These are phyloP conservation scores for Zoanthus gigantus DNA, from an alignment of 92 coral and sea anemone genomes.

Conservation along the genomic window DNA sequence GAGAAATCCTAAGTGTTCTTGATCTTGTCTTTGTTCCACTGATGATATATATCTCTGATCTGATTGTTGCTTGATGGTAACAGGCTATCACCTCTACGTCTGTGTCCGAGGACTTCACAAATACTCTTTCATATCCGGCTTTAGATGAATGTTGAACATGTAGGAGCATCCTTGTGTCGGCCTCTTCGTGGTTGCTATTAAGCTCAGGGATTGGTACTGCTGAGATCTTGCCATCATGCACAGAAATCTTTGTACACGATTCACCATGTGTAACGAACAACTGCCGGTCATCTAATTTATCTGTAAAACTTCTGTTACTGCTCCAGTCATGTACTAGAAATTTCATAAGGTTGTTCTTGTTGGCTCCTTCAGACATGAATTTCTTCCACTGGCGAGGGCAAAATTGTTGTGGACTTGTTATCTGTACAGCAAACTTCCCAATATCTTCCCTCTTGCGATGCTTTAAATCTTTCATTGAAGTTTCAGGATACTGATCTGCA, in stretches of 20 bases:
- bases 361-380: constrained; percentile 63
- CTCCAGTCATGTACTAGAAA: constrained; percentile 5
- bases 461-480: constrained; percentile 68
- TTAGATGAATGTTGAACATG: constrained; percentile 53
- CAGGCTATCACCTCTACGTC: constrained; percentile 62
- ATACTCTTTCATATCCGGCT: constrained; percentile 43
- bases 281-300: background rate
- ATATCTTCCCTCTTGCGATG: constrained; percentile 51
- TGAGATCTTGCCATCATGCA: constrained; percentile 46
- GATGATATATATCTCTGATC: constrained; percentile 54
- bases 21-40: constrained; percentile 65
- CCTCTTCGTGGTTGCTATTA: constrained; percentile 63
- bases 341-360: constrained; percentile 44
- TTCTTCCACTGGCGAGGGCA: constrained; percentile 75
- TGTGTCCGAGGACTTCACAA: constrained; percentile 62
- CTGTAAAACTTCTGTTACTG: background rate
- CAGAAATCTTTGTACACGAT: constrained; percentile 1
- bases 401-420: constrained; percentile 64
- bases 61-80: constrained; percentile 49
- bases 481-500: constrained; percentile 68
- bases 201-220: constrained; percentile 48
- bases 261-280: constrained; percentile 22
- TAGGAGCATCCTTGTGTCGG: constrained; percentile 41
- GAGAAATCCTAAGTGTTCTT: constrained; percentile 37
- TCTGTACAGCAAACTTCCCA: constrained; percentile 53